Percentiles rank a stretch among this genome's conserved stretches.
These are phyloP conservation scores for Percopsis omiscomaycus DNA, from an alignment of 2,797 vertebrate genomes.

Conservation along the genomic window DNA sequence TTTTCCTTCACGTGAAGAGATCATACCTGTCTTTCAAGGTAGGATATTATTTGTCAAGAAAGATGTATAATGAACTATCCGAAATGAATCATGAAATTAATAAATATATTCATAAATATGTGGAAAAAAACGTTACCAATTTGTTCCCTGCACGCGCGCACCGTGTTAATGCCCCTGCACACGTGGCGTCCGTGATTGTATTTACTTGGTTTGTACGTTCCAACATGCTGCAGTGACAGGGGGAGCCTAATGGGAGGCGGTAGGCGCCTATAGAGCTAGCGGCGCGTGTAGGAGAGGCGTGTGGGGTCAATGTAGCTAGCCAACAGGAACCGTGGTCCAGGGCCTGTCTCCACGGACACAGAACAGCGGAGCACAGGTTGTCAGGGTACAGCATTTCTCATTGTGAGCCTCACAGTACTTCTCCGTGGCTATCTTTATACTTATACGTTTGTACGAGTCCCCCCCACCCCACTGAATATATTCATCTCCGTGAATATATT, in stretches of 20 bases:
- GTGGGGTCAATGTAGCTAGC: conserved; percentile 54
- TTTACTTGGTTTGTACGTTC: conserved; percentile 41
- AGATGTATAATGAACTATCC: too few relatives aligned
- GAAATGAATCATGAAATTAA: too few relatives aligned
- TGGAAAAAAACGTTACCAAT: neutral
- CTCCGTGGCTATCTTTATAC: neutral
- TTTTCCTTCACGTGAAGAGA: conserved; percentile 18
- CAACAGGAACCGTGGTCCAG: conserved; percentile 61
- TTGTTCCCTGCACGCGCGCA: neutral
- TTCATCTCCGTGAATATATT: conserved; percentile 15
- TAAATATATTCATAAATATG: neutral
- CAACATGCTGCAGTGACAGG: conserved; percentile 25
- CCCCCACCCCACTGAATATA: too few relatives aligned
- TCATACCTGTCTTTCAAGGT: neutral
- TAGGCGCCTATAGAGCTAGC: conserved; percentile 36
- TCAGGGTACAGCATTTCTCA: conserved; percentile 14
- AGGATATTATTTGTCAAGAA: too few relatives aligned
- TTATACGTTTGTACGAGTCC: conserved; percentile 10
- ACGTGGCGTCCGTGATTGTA: conserved; percentile 29
- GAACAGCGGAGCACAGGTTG: conserved; percentile 56
- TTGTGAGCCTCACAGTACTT: conserved; percentile 17
- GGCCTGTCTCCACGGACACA: conserved; percentile 33
- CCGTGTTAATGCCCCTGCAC: too few relatives aligned
- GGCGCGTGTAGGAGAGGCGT: conserved; percentile 16
- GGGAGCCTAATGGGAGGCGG: conserved; percentile 55